Conservation (phyloP, 2,113 vertebrate species). For the Nothocercus nigrocapillus region DNA sequence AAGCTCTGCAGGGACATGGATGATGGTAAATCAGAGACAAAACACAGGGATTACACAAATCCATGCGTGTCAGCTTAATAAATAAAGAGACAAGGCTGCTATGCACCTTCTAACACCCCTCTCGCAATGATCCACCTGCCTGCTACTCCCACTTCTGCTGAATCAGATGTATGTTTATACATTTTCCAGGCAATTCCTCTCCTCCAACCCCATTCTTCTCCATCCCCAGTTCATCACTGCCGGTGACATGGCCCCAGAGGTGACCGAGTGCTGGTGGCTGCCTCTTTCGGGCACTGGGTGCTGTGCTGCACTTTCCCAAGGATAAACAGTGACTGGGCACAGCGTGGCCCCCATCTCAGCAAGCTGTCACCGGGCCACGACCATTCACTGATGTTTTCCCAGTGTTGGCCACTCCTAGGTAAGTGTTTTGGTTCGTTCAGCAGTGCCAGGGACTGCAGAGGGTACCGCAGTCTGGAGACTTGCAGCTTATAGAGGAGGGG, state of each 20-base stretch:
- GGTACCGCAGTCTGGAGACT: background rate
- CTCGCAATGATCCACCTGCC: background rate
- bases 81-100: background rate
- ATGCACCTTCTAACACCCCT: background rate
- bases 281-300: background rate
- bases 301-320: background rate
- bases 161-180: background rate
- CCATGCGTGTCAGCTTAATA: background rate
- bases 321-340: rapidly evolving
- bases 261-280: background rate
- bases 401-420: background rate
- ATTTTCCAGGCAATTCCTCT: background rate
- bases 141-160: background rate
- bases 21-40: background rate
- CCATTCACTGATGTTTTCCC: background rate
- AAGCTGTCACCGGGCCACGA: background rate
- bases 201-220: background rate
- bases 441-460: background rate
- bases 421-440: background rate
- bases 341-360: background rate
- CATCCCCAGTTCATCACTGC: background rate
- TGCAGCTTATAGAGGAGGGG: background rate
- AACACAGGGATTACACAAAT: background rate
- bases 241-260: background rate
- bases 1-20: background rate